Evolutionary conservation across 2,888 invertebrate species (phyloP).

Genomic region (Flexamia atlantica): DNA sequence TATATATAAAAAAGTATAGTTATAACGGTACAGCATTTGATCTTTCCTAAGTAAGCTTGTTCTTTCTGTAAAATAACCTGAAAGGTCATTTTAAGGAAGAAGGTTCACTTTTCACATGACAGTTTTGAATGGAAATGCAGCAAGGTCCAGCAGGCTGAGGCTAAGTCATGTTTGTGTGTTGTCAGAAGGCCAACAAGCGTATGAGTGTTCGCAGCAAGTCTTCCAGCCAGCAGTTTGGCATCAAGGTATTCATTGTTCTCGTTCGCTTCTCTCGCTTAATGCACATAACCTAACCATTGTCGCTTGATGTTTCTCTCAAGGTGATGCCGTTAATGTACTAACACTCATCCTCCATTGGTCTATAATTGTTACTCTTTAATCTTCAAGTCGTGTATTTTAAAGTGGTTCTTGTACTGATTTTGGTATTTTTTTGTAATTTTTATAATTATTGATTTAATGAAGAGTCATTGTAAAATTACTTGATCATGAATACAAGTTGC

Average conservation of each 20-base stretch:
- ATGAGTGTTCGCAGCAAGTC: slow-evolving; percentile 64
- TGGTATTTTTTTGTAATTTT: no score
- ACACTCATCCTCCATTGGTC: neutral
- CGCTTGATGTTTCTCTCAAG: neutral
- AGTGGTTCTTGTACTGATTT: no score
- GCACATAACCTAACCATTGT: slow-evolving; percentile 23
- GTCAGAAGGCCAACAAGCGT: slow-evolving; percentile 62
- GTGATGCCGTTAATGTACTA: slow-evolving; percentile 10
- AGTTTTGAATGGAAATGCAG: neutral
- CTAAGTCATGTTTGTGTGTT: slow-evolving; percentile 51
- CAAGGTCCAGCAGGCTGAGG: neutral
- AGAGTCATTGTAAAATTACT: no score
- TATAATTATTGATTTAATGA: no score
- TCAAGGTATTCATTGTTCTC: slow-evolving; percentile 63
- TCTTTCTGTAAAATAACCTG: no score
- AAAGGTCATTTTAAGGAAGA: no score
- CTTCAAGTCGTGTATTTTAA: neutral
- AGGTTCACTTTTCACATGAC: neutral
- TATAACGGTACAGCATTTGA: no score
- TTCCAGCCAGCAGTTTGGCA: slow-evolving; percentile 63
- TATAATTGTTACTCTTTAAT: neutral
- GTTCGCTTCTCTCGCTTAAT: slow-evolving; percentile 39
- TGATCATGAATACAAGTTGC: no score
- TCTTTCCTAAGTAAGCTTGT: no score
- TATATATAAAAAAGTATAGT: no score